phyloP scores from a whole-genome alignment of 2,888 invertebrate species.

The Heteropelma amictum region DNA sequence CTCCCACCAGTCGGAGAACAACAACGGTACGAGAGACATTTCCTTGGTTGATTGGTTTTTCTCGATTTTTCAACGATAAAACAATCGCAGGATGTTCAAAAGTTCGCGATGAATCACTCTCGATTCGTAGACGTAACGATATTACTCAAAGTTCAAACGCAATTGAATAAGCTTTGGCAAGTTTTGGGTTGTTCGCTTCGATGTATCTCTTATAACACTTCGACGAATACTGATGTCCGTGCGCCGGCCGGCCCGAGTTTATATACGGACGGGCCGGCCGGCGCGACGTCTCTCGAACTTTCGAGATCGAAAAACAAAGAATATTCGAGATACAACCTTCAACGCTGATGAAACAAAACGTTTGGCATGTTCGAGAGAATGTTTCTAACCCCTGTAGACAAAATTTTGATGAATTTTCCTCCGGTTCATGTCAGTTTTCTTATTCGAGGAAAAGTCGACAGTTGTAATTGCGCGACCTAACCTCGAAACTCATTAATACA shows the following conservation, averaged over 20 bases:
- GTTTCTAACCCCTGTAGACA: too few species aligned
- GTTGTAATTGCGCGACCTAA: too few species aligned
- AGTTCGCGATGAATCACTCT: too few species aligned
- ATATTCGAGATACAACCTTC: not conserved
- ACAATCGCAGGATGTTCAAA: too few species aligned
- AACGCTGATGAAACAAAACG: not conserved
- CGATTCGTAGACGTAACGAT: too few species aligned
- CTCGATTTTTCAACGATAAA: not conserved
- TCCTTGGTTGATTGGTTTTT: constrained; percentile 67
- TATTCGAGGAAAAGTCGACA: too few species aligned
- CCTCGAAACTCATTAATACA: too few species aligned
- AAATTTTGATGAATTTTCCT: not conserved
- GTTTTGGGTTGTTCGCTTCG: constrained; percentile 12
- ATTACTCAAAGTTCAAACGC: not conserved
- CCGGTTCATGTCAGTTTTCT: too few species aligned
- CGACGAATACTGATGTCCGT: constrained; percentile 45
- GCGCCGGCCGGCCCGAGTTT: constrained; percentile 20
- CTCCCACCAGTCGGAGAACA: constrained; percentile 93
- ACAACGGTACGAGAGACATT: constrained; percentile 87
- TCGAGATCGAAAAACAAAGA: not conserved
- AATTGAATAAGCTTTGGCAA: not conserved
- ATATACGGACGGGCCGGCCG: constrained; percentile 56
- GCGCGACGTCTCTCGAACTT: constrained; percentile 1
- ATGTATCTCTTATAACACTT: constrained; percentile 30
- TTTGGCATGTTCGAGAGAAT: not conserved